Percentiles rank a stretch among this genome's conserved stretches.
Evolutionary conservation across 2,797 vertebrate species (phyloP).

Genomic region (Staurois parvus): DNA sequence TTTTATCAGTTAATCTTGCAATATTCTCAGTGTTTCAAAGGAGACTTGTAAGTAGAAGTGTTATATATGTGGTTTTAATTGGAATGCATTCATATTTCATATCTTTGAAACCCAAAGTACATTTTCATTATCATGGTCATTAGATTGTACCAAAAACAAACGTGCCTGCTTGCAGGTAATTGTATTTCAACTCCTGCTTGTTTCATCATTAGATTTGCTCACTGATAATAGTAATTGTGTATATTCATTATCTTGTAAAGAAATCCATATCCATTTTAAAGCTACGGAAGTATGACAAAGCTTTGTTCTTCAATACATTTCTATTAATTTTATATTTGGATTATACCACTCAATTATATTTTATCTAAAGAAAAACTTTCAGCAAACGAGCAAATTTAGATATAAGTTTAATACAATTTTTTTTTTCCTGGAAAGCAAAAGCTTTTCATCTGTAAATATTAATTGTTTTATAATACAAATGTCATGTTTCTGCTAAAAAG

Average conservation of each 20-base stretch:
- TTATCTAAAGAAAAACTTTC: too few species aligned
- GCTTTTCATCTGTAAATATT: too few species aligned
- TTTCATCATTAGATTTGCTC: slow-evolving; percentile 45
- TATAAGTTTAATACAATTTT: too few species aligned
- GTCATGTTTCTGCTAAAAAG: too few species aligned
- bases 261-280: slow-evolving; percentile 40
- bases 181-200: slow-evolving; percentile 32
- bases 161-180: slow-evolving; percentile 41
- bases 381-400: too few species aligned
- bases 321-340: slow-evolving; percentile 53
- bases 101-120: slow-evolving; percentile 29
- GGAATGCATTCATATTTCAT: slow-evolving; percentile 32
- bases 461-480: too few species aligned
- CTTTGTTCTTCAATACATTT: slow-evolving; percentile 42
- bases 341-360: slow-evolving; percentile 27
- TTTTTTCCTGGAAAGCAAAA: too few species aligned
- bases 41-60: not conserved
- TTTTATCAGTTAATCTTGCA: slow-evolving; percentile 10
- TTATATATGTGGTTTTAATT: slow-evolving; percentile 46
- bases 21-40: slow-evolving; percentile 13
- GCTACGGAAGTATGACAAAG: slow-evolving; percentile 27
- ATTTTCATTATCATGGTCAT: slow-evolving; percentile 49
- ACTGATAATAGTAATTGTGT: slow-evolving; percentile 42
- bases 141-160: slow-evolving; percentile 29
- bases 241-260: slow-evolving; percentile 36